Conservation (phyloP, 2,797 vertebrate species). For the Tokudaia muenninki region DNA sequence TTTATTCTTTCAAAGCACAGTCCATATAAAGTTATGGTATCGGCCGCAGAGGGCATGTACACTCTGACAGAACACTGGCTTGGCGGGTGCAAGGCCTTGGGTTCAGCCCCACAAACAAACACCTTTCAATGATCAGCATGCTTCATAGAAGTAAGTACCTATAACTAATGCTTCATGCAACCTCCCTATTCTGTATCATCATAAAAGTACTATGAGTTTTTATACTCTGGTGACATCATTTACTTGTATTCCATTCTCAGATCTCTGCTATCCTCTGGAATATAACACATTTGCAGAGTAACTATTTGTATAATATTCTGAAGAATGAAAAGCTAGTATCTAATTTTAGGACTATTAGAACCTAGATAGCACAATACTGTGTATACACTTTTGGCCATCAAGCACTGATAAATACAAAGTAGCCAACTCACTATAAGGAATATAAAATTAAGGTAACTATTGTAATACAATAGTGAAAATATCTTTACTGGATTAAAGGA, state of each 20-base stretch:
- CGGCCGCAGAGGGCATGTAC: background rate
- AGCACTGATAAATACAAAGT: background rate
- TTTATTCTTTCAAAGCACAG: background rate
- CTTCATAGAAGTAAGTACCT: background rate
- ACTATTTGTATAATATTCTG: background rate
- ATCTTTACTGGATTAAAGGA: conserved; percentile 26
- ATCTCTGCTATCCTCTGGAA: background rate
- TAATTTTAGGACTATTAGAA: background rate
- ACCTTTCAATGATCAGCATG: background rate
- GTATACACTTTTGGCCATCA: background rate
- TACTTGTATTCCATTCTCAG: background rate
- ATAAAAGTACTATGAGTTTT: background rate
- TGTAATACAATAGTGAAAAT: conserved; percentile 6
- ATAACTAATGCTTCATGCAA: background rate
- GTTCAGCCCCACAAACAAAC: background rate
- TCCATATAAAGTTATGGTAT: background rate
- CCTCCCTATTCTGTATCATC: background rate
- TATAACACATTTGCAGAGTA: background rate
- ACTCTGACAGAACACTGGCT: background rate
- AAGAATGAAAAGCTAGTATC: background rate
- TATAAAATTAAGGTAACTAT: background rate
- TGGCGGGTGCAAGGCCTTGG: background rate
- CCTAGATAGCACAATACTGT: background rate
- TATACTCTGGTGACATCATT: background rate
- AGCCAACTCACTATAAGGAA: background rate